Percentiles rank a stretch among this genome's conserved stretches.
These are phyloP conservation scores for Castor canadensis DNA, from an alignment of 2,113 vertebrate genomes.

Conservation along the genomic window DNA sequence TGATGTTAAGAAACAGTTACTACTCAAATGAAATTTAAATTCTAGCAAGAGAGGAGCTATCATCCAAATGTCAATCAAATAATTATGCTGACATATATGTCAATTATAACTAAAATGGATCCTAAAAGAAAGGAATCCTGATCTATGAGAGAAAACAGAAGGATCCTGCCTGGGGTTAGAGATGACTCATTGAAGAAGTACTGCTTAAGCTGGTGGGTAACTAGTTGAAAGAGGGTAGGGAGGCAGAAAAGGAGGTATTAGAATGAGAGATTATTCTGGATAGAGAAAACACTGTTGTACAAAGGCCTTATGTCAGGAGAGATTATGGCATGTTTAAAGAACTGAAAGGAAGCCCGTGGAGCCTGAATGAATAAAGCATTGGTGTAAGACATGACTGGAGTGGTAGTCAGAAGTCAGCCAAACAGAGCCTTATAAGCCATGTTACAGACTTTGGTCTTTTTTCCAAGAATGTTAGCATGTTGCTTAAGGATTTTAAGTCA, in stretches of 20 bases:
- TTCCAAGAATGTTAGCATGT: neutral
- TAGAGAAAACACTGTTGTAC: neutral
- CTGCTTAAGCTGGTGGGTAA: neutral
- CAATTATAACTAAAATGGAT: conserved; percentile 22
- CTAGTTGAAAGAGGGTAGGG: conserved; percentile 12
- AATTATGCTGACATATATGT: neutral
- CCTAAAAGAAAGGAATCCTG: neutral
- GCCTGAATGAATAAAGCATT: neutral
- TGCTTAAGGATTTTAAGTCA: neutral
- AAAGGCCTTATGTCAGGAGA: neutral
- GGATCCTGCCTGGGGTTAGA: neutral
- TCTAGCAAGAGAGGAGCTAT: conserved; percentile 1
- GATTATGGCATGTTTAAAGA: neutral
- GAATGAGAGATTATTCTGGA: neutral
- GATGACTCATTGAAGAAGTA: neutral
- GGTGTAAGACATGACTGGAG: neutral
- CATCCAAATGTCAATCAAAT: conserved; percentile 47
- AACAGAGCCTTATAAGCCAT: neutral
- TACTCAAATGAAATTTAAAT: conserved; percentile 33
- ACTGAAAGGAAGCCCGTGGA: neutral
- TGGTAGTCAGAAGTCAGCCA: neutral
- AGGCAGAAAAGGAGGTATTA: neutral
- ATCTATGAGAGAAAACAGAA: neutral
- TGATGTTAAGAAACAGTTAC: conserved; percentile 10
- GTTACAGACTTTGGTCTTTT: neutral